Evolutionary conservation across 2,797 vertebrate genomes (phyloP).

Genomic region (Ispidina picta): DNA sequence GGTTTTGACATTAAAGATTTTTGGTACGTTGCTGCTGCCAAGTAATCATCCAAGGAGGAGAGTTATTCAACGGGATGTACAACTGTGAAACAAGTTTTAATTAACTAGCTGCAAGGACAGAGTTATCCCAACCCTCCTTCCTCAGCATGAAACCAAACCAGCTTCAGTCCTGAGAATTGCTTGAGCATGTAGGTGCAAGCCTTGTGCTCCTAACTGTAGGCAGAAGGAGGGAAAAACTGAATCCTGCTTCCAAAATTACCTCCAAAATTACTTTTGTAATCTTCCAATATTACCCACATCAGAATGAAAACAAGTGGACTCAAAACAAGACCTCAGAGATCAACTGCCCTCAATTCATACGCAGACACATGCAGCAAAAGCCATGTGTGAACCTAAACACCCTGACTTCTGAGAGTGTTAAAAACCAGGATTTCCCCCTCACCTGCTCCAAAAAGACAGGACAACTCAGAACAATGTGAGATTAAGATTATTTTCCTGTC

Average conservation of each 20-base stretch:
- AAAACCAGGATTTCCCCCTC: background rate
- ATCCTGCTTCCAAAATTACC: background rate
- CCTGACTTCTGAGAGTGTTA: background rate
- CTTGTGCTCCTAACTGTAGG: background rate
- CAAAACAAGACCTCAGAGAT: background rate
- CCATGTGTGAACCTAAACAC: background rate
- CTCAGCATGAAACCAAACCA: background rate
- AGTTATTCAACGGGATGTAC: background rate
- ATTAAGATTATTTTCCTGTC: background rate
- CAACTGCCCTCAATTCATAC: background rate
- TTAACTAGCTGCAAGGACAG: background rate
- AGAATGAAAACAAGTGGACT: background rate
- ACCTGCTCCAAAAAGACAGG: background rate
- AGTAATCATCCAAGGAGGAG: background rate
- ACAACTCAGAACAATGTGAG: background rate
- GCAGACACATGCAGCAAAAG: background rate
- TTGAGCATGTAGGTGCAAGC: background rate
- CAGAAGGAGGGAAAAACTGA: background rate
- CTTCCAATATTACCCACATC: background rate
- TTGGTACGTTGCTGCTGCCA: background rate
- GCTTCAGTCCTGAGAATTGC: background rate
- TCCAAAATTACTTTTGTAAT: background rate
- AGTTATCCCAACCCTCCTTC: background rate
- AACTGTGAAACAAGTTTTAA: background rate
- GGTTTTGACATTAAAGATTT: slow-evolving; percentile 47